These are phyloP conservation scores for Cyprinodon diabolis DNA, from an alignment of 2,797 vertebrate genomes.

Conservation along the genomic window DNA sequence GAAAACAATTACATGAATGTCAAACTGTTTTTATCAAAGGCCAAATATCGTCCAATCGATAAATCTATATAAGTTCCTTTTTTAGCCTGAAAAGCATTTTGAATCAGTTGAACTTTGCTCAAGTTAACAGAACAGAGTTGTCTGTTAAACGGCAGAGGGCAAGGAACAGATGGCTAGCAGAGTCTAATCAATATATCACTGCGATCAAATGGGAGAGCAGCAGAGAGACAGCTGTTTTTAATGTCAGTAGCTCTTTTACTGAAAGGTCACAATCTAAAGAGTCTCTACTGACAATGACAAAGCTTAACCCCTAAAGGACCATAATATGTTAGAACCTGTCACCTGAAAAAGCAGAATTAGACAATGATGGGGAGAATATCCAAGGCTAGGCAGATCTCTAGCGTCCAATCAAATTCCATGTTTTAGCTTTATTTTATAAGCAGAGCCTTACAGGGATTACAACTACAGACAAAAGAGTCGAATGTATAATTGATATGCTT, in stretches of 20 bases:
- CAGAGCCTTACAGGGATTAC: neutral
- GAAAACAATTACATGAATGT: slow-evolving; percentile 35
- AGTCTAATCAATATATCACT: slow-evolving; percentile 45
- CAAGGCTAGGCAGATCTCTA: neutral
- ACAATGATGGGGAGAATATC: neutral
- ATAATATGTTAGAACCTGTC: neutral
- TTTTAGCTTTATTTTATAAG: neutral
- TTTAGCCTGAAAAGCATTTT: slow-evolving; percentile 23
- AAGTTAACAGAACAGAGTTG: slow-evolving; percentile 15
- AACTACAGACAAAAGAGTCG: neutral
- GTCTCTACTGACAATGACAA: neutral
- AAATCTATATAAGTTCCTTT: slow-evolving; percentile 51
- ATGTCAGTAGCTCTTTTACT: neutral
- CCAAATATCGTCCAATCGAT: slow-evolving; percentile 38
- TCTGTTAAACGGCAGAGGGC: slow-evolving; percentile 17
- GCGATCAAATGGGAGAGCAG: slow-evolving; percentile 13
- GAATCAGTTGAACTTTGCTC: slow-evolving; percentile 28
- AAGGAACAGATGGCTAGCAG: slow-evolving; percentile 30
- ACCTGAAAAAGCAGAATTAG: neutral
- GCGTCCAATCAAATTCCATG: neutral
- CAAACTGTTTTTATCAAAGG: slow-evolving; percentile 33
- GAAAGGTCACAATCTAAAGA: slow-evolving; percentile 40
- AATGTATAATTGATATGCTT: neutral
- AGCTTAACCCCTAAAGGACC: slow-evolving; percentile 2
- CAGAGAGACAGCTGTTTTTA: slow-evolving; percentile 9